Percentiles rank a stretch among this genome's conserved stretches.
phyloP scores from a whole-genome alignment of 2,113 vertebrate genomes.

The Periophthalmus modestus region DNA sequence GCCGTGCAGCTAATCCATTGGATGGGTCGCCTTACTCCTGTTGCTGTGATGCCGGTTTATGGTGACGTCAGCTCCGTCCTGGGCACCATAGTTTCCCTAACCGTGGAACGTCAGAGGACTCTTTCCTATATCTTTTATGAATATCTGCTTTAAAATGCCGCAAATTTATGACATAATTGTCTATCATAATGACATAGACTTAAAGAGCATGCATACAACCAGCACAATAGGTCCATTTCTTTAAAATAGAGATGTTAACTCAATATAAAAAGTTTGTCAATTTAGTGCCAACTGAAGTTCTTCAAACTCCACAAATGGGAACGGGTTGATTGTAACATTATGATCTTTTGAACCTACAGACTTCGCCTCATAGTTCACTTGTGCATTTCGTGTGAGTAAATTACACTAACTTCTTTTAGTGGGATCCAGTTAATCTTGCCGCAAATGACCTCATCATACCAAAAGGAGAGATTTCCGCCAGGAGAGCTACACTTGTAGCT shows the following conservation, averaged over 20 bases:
- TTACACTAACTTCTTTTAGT: not conserved
- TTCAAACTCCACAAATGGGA: not conserved
- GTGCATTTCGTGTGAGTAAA: not conserved
- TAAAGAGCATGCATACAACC: too few species aligned
- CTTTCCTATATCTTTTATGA: too few species aligned
- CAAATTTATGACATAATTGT: too few species aligned
- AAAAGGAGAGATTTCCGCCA: not conserved
- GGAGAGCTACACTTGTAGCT: constrained; percentile 2
- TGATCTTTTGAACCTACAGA: not conserved
- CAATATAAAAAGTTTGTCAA: not conserved
- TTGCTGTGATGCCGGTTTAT: too few species aligned
- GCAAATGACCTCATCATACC: not conserved
- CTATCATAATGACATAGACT: too few species aligned
- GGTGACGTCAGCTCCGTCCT: too few species aligned
- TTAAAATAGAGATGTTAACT: not conserved
- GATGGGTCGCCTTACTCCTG: too few species aligned
- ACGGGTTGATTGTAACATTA: not conserved
- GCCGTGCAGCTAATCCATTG: too few species aligned
- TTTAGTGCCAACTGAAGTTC: not conserved
- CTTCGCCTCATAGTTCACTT: not conserved
- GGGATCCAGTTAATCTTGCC: not conserved
- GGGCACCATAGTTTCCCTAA: too few species aligned
- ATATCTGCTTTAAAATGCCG: too few species aligned
- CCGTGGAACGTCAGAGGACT: too few species aligned
- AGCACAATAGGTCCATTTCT: too few species aligned